Evolutionary conservation across 2,797 vertebrate genomes (phyloP).

Genomic region (Smutsia temminckii): DNA sequence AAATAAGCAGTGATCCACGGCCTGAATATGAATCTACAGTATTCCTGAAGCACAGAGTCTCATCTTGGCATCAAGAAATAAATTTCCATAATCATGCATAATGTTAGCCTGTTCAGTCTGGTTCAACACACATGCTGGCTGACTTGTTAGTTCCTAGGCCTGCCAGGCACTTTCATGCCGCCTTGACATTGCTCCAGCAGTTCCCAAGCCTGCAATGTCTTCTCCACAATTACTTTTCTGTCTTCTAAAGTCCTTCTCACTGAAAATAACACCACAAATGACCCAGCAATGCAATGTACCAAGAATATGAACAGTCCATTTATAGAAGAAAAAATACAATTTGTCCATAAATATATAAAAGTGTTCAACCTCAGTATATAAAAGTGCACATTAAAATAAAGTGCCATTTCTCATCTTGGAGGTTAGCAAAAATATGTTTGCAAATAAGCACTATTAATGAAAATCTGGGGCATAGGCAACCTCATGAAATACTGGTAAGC

Average conservation of each 20-base stretch:
- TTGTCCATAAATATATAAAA: conserved; percentile 16
- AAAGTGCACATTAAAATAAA: neutral
- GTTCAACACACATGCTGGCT: neutral
- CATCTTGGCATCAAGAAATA: neutral
- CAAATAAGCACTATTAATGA: neutral
- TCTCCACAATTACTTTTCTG: neutral
- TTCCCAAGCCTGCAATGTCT: neutral
- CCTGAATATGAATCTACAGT: neutral
- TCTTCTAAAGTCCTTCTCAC: neutral
- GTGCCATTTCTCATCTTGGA: neutral
- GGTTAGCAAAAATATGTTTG: neutral
- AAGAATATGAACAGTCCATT: neutral
- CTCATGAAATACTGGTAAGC: neutral
- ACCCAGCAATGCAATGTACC: neutral
- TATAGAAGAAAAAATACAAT: neutral
- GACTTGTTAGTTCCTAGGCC: neutral
- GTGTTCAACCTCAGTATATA: neutral
- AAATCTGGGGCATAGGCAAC: neutral
- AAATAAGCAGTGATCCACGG: neutral
- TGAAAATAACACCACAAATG: neutral
- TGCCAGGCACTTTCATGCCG: neutral
- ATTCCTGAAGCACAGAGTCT: neutral
- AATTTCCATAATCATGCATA: neutral
- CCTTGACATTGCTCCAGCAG: neutral
- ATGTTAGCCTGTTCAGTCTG: neutral